Evolutionary conservation across 2,888 invertebrate species (phyloP), one percentile per base, ranked within the genome.

Genomic region (Andrena bicolor): DNA sequence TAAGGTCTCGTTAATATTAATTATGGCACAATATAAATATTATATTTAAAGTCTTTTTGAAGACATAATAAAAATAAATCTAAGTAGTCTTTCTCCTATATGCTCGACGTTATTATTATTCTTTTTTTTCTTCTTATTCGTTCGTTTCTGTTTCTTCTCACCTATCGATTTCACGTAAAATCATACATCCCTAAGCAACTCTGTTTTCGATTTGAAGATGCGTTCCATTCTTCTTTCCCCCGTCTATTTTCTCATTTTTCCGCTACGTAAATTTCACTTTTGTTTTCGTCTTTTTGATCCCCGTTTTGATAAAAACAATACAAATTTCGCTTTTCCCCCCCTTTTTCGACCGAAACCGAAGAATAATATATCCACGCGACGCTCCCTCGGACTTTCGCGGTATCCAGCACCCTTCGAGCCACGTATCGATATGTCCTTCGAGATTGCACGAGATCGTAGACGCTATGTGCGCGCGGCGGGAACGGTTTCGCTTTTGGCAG

Each of bases 31-130:
- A 92, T 93, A 92, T 93, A 92, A 93, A 93, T 93, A 92, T 93
- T 93, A 93, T 92, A 93, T 93, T 93, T 93, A 92, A 92, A 93
- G 92, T 93, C 93, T 93, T 93, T 93, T 92, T 91, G 89, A 92
- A 93, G 93, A 93, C 93, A 93, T 93, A 92, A 93, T 93, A 93
- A 93, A 93, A 93, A 94, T 93, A 94, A 93, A 93, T 93, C 92
- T 93, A 93, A 92, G 92, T 93, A 93, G 93, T 93, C 93, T 93
- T 93, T 93, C 92, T 91, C 90, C 92, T 91, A 91, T 90, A 90
- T 91, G 90, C 89, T 91, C 90, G 92, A 92, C 91, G 90, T 90
- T 89, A 89, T 90, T 86, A 75, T 76, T 84, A 83, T 84, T 56
- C 20, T 56, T 56, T 56, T 20, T 51, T 51, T 81, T 41, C 41